Evolutionary conservation across 2,797 vertebrate species (phyloP), one percentile per base, ranked within the genome.

Genomic region (Platalea minor): DNA sequence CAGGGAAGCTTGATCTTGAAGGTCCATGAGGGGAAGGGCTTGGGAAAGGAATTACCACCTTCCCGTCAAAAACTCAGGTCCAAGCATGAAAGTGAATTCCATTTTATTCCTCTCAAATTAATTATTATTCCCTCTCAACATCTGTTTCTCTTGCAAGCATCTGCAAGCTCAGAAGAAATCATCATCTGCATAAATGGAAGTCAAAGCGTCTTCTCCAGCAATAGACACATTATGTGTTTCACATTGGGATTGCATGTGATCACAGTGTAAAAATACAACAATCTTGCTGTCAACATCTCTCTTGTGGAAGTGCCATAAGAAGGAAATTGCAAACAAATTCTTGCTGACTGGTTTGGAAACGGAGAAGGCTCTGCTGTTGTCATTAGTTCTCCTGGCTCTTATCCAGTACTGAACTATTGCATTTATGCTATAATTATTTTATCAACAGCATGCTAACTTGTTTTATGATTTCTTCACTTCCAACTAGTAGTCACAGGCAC

Each of bases 391-490:
- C 17, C 50, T 92, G 91, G 68, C 68, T 89, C 19, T 77, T 85
- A 68, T 54, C 60, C 51, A 63, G 18, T 33, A 61, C 24, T 48
- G 53, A 93, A 73, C 31, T 80, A 67, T 23, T 8, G 0, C 35
- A 60, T 74, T 91, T 85, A 68, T 67, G 35, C 56, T 74, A 12
- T 54, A 65, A 83, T 48, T n/a, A 48, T 83, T 74, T 91, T 95
- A 74, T 92, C 60, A 91, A 45, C 15, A 28, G 37, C 37, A n/a
- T 31, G 17, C 10, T 74, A 69, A 82, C 39, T 80, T 91, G 29
- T 80, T 88, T 83, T 46, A 43, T 88, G n/a, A 91, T 91, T 91
- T 95, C 54, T 85, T 82, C 24, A 33, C 68, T 92, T 91, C 48
- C 64, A 91, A 3, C 53, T 63, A 21, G 17, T 60, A 91, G 56